Evolutionary conservation across 2,888 invertebrate genomes (phyloP).

Genomic region (Caenorhabditis becei): DNA sequence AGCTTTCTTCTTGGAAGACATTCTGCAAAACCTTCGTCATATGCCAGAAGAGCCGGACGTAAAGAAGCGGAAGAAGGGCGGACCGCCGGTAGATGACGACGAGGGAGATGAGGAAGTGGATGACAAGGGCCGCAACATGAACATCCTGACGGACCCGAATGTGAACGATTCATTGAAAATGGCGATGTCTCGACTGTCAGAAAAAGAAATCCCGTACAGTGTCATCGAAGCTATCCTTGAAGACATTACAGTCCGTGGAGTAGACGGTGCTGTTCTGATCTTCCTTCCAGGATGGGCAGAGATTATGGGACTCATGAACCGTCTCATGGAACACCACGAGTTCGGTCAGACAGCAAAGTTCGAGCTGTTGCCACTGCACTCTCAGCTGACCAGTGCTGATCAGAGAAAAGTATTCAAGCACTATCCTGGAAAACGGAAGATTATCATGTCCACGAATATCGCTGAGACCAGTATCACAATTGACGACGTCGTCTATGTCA

Average conservation of each 20-base stretch:
- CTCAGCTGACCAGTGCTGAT: constrained; percentile 95
- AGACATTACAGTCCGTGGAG: constrained; percentile 83
- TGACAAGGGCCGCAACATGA: constrained; percentile 84
- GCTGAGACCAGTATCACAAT: constrained; percentile 99
- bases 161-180: constrained; percentile 78
- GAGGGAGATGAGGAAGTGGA: constrained; percentile 85
- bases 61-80: constrained; percentile 83
- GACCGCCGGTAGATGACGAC: constrained; percentile 82
- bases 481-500: constrained; percentile 97
- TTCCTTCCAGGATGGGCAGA: constrained; percentile 98
- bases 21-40: constrained; percentile 91
- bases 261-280: constrained; percentile 91
- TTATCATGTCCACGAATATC: constrained; percentile 97
- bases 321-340: constrained; percentile 87
- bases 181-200: constrained; percentile 88
- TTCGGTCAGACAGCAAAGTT: constrained; percentile 85
- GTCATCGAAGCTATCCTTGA: constrained; percentile 88
- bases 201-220: constrained; percentile 94
- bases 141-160: constrained; percentile 84
- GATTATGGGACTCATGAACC: constrained; percentile 93
- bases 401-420: constrained; percentile 91
- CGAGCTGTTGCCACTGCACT: constrained; percentile 94
- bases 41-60: constrained; percentile 87
- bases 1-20: constrained; percentile 95
- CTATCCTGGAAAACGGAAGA: constrained; percentile 80